These are phyloP conservation scores for Aradophagus sp. DNA, from an alignment of 1,140 invertebrate species.

Conservation along the genomic window DNA sequence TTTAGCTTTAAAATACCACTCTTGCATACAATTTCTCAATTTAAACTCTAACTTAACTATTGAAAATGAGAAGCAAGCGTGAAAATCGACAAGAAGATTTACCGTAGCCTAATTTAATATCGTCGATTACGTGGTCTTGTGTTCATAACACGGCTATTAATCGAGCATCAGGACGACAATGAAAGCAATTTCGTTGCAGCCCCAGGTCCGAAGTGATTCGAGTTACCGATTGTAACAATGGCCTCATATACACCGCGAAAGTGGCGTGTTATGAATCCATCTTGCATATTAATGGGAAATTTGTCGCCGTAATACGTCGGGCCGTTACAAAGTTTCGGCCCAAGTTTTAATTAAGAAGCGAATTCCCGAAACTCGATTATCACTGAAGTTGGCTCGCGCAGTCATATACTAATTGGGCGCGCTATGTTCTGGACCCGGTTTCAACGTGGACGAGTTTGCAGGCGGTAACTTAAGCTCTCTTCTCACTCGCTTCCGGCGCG, in stretches of 20 bases:
- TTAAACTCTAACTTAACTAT: no score
- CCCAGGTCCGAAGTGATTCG: conserved; percentile 1
- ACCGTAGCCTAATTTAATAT: no score
- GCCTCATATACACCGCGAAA: conserved; percentile 7
- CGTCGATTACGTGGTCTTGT: no score
- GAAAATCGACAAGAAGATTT: no score
- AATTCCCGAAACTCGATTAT: conserved; percentile 58
- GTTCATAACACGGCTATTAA: conserved; percentile 17
- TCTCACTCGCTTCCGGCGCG: conserved; percentile 1
- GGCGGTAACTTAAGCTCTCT: conserved; percentile 39
- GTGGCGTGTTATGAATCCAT: conserved; percentile 32
- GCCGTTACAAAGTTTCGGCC: conserved; percentile 28
- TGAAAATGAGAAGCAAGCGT: no score
- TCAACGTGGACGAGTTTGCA: conserved; percentile 33
- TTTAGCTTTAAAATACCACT: no score
- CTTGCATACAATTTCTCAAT: no score
- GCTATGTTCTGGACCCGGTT: conserved; percentile 33
- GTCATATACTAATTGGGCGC: conserved; percentile 45
- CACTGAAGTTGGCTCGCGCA: conserved; percentile 50
- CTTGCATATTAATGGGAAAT: conserved; percentile 41
- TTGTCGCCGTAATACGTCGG: conserved; percentile 34
- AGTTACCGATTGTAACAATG: conserved; percentile 24
- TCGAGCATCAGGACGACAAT: conserved; percentile 10
- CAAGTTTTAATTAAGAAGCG: conserved; percentile 59
- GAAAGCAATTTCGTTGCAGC: conserved; percentile 7